Evolutionary conservation across 2,888 invertebrate species (phyloP).

Genomic region (Epicampocera succincta): DNA sequence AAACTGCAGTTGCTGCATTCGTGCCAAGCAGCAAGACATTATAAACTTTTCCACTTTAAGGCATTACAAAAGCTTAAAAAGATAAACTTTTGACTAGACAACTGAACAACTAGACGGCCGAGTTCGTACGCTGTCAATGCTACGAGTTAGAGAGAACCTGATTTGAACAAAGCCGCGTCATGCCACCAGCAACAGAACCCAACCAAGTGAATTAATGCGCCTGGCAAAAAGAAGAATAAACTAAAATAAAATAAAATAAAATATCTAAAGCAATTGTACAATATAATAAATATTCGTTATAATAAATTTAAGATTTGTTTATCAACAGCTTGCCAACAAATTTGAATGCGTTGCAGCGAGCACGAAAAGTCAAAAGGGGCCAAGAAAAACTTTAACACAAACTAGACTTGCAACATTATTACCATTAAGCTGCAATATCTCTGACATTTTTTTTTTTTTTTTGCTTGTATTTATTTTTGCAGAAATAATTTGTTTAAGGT

Average conservation of each 20-base stretch:
- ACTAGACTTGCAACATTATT: conserved; percentile 36
- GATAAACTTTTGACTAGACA: conserved; percentile 56
- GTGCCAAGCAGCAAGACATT: conserved; percentile 5
- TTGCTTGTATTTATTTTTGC: neutral
- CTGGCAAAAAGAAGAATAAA: conserved; percentile 2
- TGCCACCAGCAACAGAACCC: neutral
- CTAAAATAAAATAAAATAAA: conserved; percentile 18
- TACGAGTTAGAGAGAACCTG: conserved; percentile 43
- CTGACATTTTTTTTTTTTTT: too few species aligned
- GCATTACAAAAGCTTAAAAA: conserved; percentile 55
- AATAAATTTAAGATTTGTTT: conserved; percentile 54
- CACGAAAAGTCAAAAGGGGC: conserved; percentile 23
- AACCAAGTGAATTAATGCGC: conserved; percentile 13
- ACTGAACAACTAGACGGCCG: conserved; percentile 37
- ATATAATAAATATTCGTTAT: conserved; percentile 46
- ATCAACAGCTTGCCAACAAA: conserved; percentile 38
- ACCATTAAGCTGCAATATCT: neutral
- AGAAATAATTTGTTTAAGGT: conserved; percentile 19
- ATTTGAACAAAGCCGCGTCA: conserved; percentile 41
- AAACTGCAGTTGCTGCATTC: neutral
- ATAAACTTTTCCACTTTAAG: conserved; percentile 37
- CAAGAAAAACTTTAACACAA: neutral
- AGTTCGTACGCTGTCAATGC: conserved; percentile 37
- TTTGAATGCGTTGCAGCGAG: conserved; percentile 27
- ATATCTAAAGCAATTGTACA: conserved; percentile 31